phyloP scores from a whole-genome alignment of 2,888 invertebrate genomes.

The Cylloceria caligata region DNA sequence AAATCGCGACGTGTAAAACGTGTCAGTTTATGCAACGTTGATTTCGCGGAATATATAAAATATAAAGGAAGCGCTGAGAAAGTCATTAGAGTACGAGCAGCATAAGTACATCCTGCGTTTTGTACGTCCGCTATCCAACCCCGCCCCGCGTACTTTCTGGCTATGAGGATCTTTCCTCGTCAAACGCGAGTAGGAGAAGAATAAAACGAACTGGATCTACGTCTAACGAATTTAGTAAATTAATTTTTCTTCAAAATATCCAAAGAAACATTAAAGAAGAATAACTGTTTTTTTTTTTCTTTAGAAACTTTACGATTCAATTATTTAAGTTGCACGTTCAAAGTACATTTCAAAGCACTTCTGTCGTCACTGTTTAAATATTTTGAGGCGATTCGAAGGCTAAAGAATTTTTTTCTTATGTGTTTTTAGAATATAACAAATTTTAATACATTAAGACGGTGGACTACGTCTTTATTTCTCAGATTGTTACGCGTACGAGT shows the following conservation, averaged over 20 bases:
- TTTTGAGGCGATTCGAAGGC: no score
- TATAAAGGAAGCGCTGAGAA: slow-evolving; percentile 69
- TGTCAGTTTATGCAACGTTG: slow-evolving; percentile 64
- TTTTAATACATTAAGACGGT: no score
- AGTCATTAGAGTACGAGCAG: slow-evolving; percentile 68
- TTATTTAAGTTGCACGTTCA: neutral
- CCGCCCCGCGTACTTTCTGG: slow-evolving; percentile 53
- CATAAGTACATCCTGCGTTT: slow-evolving; percentile 70
- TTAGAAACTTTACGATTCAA: neutral
- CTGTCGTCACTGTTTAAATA: no score
- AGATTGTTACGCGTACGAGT: no score
- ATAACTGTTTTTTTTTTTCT: no score
- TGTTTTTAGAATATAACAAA: no score
- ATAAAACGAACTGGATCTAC: neutral
- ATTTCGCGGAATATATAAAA: slow-evolving; percentile 65
- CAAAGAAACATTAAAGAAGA: no score
- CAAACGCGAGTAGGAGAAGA: neutral
- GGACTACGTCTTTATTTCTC: no score
- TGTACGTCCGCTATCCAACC: slow-evolving; percentile 68
- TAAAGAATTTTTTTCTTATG: no score
- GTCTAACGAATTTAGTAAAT: neutral
- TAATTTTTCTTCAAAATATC: no score
- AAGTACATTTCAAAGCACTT: no score
- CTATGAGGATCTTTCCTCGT: slow-evolving; percentile 21
- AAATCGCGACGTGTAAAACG: slow-evolving; percentile 53